These are phyloP conservation scores for Rhynchotus rufescens DNA, from an alignment of 2,797 vertebrate genomes.

Conservation along the genomic window DNA sequence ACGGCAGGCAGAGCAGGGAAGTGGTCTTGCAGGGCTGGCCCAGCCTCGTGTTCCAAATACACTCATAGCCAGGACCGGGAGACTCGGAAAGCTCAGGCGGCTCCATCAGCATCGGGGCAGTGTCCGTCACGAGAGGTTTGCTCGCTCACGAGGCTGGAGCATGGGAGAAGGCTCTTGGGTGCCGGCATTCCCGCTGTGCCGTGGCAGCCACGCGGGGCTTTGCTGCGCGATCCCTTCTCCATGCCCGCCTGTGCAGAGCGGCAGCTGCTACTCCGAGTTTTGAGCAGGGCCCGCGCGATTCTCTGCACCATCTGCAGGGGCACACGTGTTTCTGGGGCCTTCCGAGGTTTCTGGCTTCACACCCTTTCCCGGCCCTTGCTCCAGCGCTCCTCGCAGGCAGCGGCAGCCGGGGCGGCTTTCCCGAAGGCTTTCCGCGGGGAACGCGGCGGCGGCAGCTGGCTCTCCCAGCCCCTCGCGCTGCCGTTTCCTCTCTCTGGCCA, in stretches of 20 bases:
- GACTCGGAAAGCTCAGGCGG: neutral
- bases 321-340: no score
- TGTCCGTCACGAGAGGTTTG: rapidly evolving
- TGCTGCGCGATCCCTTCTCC: rapidly evolving
- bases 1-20: rapidly evolving
- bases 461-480: conserved; percentile 21
- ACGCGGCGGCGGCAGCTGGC: conserved; percentile 47
- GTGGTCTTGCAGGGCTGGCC: rapidly evolving
- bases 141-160: neutral
- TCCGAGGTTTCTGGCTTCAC: neutral
- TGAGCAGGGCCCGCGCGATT: no score
- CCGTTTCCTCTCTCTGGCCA: conserved; percentile 61
- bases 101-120: neutral
- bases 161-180: neutral
- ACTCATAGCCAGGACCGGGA: neutral
- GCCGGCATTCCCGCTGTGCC: neutral
- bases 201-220: neutral
- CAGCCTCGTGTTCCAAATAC: neutral
- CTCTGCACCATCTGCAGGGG: no score
- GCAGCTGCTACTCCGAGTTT: no score
- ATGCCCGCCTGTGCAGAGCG: no score
- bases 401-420: neutral
- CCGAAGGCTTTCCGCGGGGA: conserved; percentile 34
- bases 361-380: neutral
- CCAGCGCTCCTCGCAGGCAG: rapidly evolving